Evolutionary conservation across 1,140 invertebrate species (phyloP).

Genomic region (Cotesia glomerata): DNA sequence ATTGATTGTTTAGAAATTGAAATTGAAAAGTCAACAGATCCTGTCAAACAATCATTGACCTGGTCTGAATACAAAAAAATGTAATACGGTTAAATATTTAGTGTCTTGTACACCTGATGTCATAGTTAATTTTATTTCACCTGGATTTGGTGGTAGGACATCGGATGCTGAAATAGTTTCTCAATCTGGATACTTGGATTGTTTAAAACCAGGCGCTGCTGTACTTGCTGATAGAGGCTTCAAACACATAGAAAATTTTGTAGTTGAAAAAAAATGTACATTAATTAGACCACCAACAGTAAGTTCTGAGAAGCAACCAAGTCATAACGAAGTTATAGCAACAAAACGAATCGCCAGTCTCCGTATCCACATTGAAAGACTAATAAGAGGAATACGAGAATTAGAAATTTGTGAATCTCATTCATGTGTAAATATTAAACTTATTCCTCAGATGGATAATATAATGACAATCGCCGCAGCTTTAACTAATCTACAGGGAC

Average conservation of each 20-base stretch:
- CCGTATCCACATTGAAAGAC: constrained; percentile 27
- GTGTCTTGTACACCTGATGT: not conserved
- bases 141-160: not conserved
- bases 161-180: not conserved
- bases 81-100: not conserved
- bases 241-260: constrained; percentile 45
- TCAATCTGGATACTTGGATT: not conserved
- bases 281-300: constrained; percentile 55
- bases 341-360: constrained; percentile 54
- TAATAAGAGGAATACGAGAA: not conserved
- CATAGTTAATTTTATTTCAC: not conserved
- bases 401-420: not conserved
- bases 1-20: constrained; percentile 2
- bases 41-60: not conserved
- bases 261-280: constrained; percentile 37
- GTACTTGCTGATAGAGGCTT: constrained; percentile 53
- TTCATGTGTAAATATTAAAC: not conserved
- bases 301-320: constrained; percentile 23
- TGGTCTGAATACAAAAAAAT: not conserved
- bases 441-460: not conserved
- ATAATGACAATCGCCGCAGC: not conserved
- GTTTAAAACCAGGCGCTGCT: constrained; percentile 14
- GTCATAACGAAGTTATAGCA: constrained; percentile 46
- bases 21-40: not conserved
- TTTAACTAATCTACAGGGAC: not conserved